phyloP scores from a whole-genome alignment of 2,888 invertebrate genomes.

The Stictocephala bisonia region DNA sequence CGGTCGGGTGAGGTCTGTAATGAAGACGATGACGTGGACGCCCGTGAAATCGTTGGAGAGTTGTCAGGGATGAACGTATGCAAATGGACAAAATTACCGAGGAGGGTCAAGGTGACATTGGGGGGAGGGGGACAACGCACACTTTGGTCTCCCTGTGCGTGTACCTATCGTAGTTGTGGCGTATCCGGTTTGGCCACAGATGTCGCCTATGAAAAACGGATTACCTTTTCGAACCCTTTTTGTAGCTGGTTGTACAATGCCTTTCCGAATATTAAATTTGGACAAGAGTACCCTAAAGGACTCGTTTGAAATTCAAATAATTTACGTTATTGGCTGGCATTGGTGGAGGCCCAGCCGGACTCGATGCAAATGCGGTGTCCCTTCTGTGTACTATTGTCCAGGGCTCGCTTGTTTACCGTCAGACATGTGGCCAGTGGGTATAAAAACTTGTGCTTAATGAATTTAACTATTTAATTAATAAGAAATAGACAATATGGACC shows the following conservation, averaged over 20 bases:
- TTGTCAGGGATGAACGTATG: background rate
- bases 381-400: too few species aligned
- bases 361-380: too few species aligned
- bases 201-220: conserved; percentile 25
- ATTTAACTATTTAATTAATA: too few species aligned
- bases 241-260: conserved; percentile 1
- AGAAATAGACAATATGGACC: too few species aligned
- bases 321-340: conserved; percentile 15
- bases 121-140: conserved; percentile 7
- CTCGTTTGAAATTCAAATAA: conserved; percentile 30
- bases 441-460: too few species aligned
- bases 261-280: conserved; percentile 14
- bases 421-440: too few species aligned
- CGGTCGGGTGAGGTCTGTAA: too few species aligned
- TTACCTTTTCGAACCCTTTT: conserved; percentile 30
- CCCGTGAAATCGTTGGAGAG: conserved; percentile 4
- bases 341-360: background rate
- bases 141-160: conserved; percentile 7
- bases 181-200: conserved; percentile 27
- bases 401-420: too few species aligned
- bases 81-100: background rate
- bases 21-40: conserved; percentile 8
- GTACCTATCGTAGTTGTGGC: too few species aligned
- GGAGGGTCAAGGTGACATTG: background rate
- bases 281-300: background rate